Percentiles rank a stretch among this genome's conserved stretches.
These are phyloP conservation scores for Ailurus styani DNA, from an alignment of 2,113 vertebrate species.

Conservation along the genomic window DNA sequence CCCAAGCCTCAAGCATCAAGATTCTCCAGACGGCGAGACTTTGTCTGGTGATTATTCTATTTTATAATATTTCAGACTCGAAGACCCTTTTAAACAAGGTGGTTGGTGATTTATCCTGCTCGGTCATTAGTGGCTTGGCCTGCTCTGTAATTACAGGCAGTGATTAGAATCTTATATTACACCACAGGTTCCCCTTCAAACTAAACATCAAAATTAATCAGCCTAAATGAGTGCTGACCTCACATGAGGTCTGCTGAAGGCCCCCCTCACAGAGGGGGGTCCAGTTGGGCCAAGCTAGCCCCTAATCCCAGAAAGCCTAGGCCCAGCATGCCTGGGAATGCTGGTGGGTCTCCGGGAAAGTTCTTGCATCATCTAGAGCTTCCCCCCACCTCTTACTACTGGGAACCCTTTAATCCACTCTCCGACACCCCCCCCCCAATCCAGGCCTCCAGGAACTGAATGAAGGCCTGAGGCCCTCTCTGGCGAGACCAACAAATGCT, in stretches of 20 bases:
- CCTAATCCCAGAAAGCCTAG: neutral
- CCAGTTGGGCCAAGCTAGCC: neutral
- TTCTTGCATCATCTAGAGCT: neutral
- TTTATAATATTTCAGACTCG: slow-evolving; percentile 49
- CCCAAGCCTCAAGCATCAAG: neutral
- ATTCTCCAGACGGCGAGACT: neutral
- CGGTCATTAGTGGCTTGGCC: slow-evolving; percentile 64
- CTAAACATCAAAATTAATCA: slow-evolving; percentile 73
- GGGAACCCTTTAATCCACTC: slow-evolving; percentile 4
- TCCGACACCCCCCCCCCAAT: neutral
- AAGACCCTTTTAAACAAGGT: slow-evolving; percentile 64
- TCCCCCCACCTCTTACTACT: neutral
- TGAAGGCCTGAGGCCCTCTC: neutral
- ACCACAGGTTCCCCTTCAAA: slow-evolving; percentile 68
- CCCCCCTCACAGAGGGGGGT: neutral
- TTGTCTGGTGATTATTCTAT: slow-evolving; percentile 39
- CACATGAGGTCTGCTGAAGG: slow-evolving; percentile 35
- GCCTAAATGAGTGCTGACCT: slow-evolving; percentile 62
- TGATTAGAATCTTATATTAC: slow-evolving; percentile 72
- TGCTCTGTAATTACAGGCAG: slow-evolving; percentile 68
- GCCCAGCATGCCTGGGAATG: neutral
- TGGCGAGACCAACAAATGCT: neutral
- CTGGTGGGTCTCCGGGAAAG: neutral
- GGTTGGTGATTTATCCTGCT: slow-evolving; percentile 50
- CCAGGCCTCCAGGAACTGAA: neutral